Evolutionary conservation across 2,797 vertebrate species (phyloP), one percentile per base, ranked within the genome.

Genomic region (Crocidura indochinensis): DNA sequence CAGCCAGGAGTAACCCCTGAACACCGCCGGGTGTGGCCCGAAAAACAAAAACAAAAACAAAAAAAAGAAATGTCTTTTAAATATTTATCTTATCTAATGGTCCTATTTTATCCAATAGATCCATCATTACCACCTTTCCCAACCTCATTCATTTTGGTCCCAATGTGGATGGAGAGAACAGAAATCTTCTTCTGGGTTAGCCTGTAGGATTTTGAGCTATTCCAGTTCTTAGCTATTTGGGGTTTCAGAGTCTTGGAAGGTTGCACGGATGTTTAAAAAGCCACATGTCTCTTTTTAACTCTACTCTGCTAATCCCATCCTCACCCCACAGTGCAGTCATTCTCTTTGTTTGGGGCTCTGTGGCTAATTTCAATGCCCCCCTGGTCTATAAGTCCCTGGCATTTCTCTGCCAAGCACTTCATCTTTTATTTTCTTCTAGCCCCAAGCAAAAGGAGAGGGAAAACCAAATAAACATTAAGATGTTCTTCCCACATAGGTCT

Each of bases 191-290:
- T 38, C 5, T 2, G 38, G 38, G 69, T 83, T 64, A 53, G 53
- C 73, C 69, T 78, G 79, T 77, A 24, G 24, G 69, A 64, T 75
- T 76, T 82, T 78, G 77, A 62, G 69, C 79, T 91, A 19, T 75
- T 91, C 67, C 69, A 56, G 51, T 84, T 94, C 67, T 79, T 84
- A 82, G 27, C 26, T 75, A 65, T 76, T 73, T 80, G 83, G 78
- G 56, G 71, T 80, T 53, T 51, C 51, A 27, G 22, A 44, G 69
- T 15, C 69, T 83, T 68, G 84, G 44, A 31, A 65, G 67, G 22
- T 38, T 79, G 69, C 19, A n/a, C 65, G 14, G 47, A 53, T 84
- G 67, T 49, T 75, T 24, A 47, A 83, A 78, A 91, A 53, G 14
- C n/a, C 8, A 8, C 62, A 65, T 49, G 62, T 67, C 87, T 87